These are phyloP conservation scores for Chloropsis cyanopogon DNA, from an alignment of 2,113 vertebrate genomes.

Conservation along the genomic window DNA sequence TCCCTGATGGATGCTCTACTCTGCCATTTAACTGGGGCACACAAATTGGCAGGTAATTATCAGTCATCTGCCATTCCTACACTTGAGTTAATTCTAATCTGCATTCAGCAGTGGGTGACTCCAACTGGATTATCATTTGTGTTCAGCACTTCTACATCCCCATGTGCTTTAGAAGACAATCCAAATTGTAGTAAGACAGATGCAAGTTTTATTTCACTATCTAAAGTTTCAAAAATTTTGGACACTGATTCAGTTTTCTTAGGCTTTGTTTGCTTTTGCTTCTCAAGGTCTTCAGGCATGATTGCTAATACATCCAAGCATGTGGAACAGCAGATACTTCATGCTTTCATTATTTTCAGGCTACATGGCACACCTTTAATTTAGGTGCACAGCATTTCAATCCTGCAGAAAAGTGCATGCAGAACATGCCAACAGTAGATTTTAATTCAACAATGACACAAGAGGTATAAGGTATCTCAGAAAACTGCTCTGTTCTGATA, in stretches of 20 bases:
- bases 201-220: background rate
- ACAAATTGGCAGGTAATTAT: background rate
- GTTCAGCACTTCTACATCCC: background rate
- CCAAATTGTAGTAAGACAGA: background rate
- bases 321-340: background rate
- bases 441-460: background rate
- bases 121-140: background rate
- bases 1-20: background rate
- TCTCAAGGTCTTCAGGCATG: background rate
- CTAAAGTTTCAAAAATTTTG: background rate
- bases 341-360: background rate
- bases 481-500: background rate
- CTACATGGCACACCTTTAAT: slow-evolving; percentile 10
- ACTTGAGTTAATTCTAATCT: background rate
- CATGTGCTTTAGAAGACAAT: background rate
- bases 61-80: background rate
- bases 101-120: background rate
- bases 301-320: background rate
- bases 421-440: background rate
- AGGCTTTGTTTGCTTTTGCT: background rate
- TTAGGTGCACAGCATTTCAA: background rate
- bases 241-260: background rate
- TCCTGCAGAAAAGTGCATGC: background rate
- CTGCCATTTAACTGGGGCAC: background rate
- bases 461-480: background rate